Evolutionary conservation across 2,113 vertebrate species (phyloP).

Genomic region (Sander lucioperca): DNA sequence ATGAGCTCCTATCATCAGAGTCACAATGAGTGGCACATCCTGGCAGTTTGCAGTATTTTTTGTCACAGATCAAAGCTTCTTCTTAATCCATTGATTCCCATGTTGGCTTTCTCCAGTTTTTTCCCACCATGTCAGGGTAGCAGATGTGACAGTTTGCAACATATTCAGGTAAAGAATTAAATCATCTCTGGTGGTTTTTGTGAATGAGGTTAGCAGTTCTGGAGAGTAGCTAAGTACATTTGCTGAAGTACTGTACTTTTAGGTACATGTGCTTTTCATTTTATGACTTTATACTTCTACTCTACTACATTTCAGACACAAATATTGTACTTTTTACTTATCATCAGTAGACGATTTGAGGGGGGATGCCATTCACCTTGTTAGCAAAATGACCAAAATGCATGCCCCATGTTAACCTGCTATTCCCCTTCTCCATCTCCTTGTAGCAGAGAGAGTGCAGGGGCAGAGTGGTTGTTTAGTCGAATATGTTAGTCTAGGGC

Average conservation of each 20-base stretch:
- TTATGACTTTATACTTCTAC: too few relatives aligned
- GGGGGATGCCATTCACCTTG: too few relatives aligned
- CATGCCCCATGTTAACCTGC: too few relatives aligned
- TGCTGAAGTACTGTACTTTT: background rate
- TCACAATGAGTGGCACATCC: slow-evolving; percentile 44
- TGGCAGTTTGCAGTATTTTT: slow-evolving; percentile 9
- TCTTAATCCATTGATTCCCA: slow-evolving; percentile 47
- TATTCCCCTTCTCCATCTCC: too few relatives aligned
- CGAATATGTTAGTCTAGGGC: too few relatives aligned
- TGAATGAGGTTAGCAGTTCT: background rate
- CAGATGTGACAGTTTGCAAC: slow-evolving; percentile 2
- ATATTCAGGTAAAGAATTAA: background rate
- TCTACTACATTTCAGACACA: background rate
- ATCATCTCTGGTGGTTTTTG: background rate
- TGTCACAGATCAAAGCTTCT: slow-evolving; percentile 55
- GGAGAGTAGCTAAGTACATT: background rate
- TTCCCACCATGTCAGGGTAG: slow-evolving; percentile 21
- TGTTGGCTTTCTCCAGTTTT: slow-evolving; percentile 16
- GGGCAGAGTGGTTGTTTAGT: too few relatives aligned
- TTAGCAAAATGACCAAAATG: too few relatives aligned
- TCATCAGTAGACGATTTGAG: too few relatives aligned
- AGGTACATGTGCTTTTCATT: too few relatives aligned
- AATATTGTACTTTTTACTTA: background rate
- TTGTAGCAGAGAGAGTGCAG: too few relatives aligned
- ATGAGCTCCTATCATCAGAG: slow-evolving; percentile 28